Percentiles rank a stretch among this genome's conserved stretches.
These are phyloP conservation scores for Torymus auratus DNA, from an alignment of 2,888 invertebrate genomes.

Conservation along the genomic window DNA sequence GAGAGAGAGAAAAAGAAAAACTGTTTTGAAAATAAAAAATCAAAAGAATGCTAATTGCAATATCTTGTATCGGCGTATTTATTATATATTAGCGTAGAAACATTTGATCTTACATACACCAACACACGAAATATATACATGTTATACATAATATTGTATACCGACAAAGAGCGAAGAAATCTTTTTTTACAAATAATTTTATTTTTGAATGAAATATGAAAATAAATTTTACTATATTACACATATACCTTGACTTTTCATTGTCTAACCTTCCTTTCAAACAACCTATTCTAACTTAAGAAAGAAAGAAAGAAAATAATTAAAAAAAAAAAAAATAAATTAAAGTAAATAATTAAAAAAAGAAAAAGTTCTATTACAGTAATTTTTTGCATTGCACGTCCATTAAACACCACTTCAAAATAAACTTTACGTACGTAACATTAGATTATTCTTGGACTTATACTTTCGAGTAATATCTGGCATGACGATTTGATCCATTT, in stretches of 20 bases:
- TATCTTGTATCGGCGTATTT: not conserved
- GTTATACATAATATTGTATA: constrained; percentile 70
- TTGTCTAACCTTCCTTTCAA: not conserved
- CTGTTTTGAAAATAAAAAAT: constrained; percentile 14
- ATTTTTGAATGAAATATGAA: constrained; percentile 76
- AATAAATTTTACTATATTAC: constrained; percentile 72
- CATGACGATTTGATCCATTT: too few species aligned
- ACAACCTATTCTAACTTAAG: too few species aligned
- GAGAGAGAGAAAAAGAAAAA: not conserved
- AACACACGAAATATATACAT: constrained; percentile 60
- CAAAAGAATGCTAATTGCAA: constrained; percentile 8
- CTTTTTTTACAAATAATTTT: constrained; percentile 77
- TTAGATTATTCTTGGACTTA: too few species aligned
- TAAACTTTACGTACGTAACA: too few species aligned
- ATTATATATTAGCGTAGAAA: constrained; percentile 41
- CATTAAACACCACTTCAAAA: too few species aligned
- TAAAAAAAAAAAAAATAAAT: too few species aligned
- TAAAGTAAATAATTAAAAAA: too few species aligned
- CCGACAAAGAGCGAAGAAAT: constrained; percentile 71
- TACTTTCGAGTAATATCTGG: too few species aligned
- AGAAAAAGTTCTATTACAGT: too few species aligned
- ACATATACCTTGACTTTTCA: constrained; percentile 27
- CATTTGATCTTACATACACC: constrained; percentile 28
- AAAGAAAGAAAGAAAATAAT: too few species aligned
- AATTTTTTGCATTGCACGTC: too few species aligned